These are phyloP conservation scores for Leptinotarsa tumamoca DNA, from an alignment of 2,888 invertebrate species.

Conservation along the genomic window DNA sequence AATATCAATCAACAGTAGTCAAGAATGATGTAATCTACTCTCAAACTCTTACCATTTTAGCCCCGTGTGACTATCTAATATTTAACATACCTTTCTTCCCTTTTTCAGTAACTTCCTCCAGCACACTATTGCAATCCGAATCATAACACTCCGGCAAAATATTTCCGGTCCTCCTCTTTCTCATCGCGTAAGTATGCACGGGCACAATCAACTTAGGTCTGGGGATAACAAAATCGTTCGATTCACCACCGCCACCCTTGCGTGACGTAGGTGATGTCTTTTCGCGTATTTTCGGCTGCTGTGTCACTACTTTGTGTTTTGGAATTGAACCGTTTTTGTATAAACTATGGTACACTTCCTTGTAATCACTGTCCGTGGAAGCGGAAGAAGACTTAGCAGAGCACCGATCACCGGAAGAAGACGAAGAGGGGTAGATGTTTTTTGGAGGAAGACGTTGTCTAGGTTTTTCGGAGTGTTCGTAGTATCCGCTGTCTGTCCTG, in stretches of 20 bases:
- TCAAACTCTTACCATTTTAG: no score
- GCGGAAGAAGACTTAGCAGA: conserved; percentile 35
- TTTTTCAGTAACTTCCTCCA: conserved; percentile 28
- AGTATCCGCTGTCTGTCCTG: conserved; percentile 62
- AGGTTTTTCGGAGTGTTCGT: conserved; percentile 61
- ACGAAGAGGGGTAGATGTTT: conserved; percentile 58
- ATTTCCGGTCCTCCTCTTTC: conserved; percentile 85
- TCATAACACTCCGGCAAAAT: conserved; percentile 47
- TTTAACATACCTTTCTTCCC: conserved; percentile 35
- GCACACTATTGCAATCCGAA: conserved; percentile 41
- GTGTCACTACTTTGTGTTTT: conserved; percentile 35
- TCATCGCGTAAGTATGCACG: conserved; percentile 86
- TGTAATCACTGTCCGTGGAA: conserved; percentile 42
- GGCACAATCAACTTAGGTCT: conserved; percentile 89
- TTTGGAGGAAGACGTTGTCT: conserved; percentile 63
- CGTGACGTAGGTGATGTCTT: conserved; percentile 38
- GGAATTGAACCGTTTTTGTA: conserved; percentile 58
- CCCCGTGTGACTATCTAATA: not conserved
- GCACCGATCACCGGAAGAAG: conserved; percentile 41
- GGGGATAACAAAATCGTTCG: conserved; percentile 81
- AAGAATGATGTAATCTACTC: no score
- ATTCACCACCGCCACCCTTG: conserved; percentile 40
- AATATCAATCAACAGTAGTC: no score
- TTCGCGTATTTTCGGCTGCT: conserved; percentile 35
- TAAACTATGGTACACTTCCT: conserved; percentile 52